phyloP scores from a whole-genome alignment of 2,113 vertebrate genomes.

The Psittacus erithacus region DNA sequence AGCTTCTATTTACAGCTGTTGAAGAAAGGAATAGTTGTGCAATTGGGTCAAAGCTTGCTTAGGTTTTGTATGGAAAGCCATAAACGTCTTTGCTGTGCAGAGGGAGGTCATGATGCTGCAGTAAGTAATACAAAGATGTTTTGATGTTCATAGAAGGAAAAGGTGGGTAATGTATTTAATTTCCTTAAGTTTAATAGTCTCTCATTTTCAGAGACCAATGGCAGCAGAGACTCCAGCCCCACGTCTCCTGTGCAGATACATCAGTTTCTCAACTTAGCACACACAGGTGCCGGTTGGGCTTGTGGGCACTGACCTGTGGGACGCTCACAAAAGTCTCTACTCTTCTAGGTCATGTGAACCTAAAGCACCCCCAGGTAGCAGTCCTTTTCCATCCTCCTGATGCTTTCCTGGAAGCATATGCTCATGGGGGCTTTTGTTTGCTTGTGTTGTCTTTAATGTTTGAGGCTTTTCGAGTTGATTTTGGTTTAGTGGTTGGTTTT shows the following conservation, averaged over 20 bases:
- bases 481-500: too few species aligned
- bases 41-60: neutral
- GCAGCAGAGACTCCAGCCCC: neutral
- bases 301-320: neutral
- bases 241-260: neutral
- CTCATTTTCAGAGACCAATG: too few species aligned
- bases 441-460: neutral
- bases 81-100: neutral
- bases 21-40: neutral
- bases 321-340: neutral
- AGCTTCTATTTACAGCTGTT: neutral
- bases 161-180: neutral
- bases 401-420: neutral
- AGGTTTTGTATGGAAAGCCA: neutral
- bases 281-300: neutral
- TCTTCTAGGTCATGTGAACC: neutral
- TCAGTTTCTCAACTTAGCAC: neutral
- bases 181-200: neutral
- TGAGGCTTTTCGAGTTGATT: neutral
- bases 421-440: neutral
- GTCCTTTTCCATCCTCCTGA: too few species aligned
- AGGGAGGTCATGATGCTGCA: neutral
- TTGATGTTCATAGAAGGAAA: neutral
- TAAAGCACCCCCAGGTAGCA: neutral
- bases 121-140: neutral